Base-by-base conservation (phyloP, 1,140 invertebrate species). In the Homarus americanus region DNA sequence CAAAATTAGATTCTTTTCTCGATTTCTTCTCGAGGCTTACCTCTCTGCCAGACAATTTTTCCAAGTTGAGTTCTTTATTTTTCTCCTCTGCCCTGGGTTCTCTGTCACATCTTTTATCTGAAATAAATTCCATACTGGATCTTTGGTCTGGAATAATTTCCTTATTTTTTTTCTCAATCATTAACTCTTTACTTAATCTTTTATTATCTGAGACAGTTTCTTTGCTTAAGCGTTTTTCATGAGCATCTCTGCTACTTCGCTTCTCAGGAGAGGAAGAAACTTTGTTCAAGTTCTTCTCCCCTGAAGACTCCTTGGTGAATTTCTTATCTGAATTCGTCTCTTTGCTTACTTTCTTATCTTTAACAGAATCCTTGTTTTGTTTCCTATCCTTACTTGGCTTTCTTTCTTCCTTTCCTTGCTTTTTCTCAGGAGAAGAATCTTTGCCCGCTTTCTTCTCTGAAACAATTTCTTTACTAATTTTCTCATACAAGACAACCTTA, bases 371-470 rank as follows among this genome's bases (percentile, higher is more conserved):
- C 63, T 88, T 88, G 17, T 58, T 88, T 49, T 87, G 85, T 38
- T 88, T 88, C 72, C 32, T 88, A 20, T 78, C 53, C 44, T 88
- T 80, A 9, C 66, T 66, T 44, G 63, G n/a, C 49, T 32, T 80
- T 72, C 76, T 88, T 28, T 80, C 86, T 49, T 66, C 66, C n/a
- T 88, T 88, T 34, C 12, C 58, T 20, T n/a, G 76, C 34, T 82
- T 88, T 41, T 88, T 88, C 12, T 88, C 86, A 34, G 86, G 86
- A 41, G 36, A 63, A 28, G 40, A 66, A 17, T 80, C 76, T 72
- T 79, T 88, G 38, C 12, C 49, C 17, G 38, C 34, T 80, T 44
- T 80, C 79, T 73, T 85, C 40, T 28, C 82, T 1, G 38, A 24
- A n/a, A 36, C 36, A 10, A 49, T 7, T 72, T 85, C 83, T 17